Conservation (phyloP, 2,797 vertebrate genomes). For the Acestrorhynchus altus region DNA sequence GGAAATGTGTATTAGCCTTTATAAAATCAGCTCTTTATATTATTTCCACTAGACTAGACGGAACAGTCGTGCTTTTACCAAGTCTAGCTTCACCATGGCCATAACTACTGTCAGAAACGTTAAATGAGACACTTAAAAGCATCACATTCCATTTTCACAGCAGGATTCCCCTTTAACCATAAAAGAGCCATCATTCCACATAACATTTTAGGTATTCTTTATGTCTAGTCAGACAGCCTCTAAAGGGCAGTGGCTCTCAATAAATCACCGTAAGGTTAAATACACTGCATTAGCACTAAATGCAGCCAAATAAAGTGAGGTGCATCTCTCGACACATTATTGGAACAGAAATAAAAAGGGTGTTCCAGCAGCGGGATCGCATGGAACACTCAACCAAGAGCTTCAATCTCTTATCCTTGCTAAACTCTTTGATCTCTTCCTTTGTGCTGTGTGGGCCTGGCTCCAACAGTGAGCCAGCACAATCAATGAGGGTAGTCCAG, state of each 20-base stretch:
- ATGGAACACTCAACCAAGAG: neutral
- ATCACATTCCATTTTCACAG: conserved; percentile 2
- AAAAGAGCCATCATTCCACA: conserved; percentile 1
- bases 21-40: conserved; percentile 18
- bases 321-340: neutral
- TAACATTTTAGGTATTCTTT: neutral
- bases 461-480: conserved; percentile 3
- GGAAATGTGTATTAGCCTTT: neutral
- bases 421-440: conserved; percentile 13
- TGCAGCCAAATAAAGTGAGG: neutral
- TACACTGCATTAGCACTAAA: neutral
- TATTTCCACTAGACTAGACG: conserved; percentile 16
- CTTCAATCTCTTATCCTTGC: neutral
- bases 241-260: neutral
- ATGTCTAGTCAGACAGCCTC: neutral
- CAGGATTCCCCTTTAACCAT: neutral
- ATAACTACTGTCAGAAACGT: neutral
- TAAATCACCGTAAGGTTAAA: neutral
- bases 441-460: neutral
- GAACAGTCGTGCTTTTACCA: conserved; percentile 4
- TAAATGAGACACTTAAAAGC: conserved; percentile 8
- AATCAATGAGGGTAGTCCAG: conserved; percentile 7
- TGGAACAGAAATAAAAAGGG: neutral
- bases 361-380: neutral
- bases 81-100: neutral